A percentile compares a stretch with the other conserved stretches of the same genome.
These are phyloP conservation scores for Phoxinus dragarum DNA, from an alignment of 2,797 vertebrate genomes.

Conservation along the genomic window DNA sequence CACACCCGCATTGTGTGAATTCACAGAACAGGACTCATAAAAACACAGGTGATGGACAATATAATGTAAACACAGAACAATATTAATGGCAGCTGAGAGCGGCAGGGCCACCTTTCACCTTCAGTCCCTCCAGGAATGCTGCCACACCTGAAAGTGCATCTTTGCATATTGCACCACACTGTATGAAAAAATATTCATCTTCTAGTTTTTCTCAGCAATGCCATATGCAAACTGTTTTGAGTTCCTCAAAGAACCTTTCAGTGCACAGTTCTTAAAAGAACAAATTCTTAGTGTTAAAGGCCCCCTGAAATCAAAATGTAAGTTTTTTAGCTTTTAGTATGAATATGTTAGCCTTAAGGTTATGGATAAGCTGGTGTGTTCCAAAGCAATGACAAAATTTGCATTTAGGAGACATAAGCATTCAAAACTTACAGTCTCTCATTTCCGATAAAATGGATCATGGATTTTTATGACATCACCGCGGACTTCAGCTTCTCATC, in stretches of 20 bases:
- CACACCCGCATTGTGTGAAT: background rate
- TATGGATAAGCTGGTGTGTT: too few species aligned
- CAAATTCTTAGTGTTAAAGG: background rate
- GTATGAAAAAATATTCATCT: background rate
- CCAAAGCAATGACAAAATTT: too few species aligned
- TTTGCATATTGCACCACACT: background rate
- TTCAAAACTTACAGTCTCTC: too few species aligned
- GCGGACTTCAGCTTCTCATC: too few species aligned
- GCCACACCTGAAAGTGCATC: conserved; percentile 16
- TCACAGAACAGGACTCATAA: conserved; percentile 15
- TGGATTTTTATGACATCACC: too few species aligned
- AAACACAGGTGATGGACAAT: conserved; percentile 1
- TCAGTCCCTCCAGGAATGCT: conserved; percentile 25
- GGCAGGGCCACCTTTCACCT: conserved; percentile 23
- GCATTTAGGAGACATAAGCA: too few species aligned
- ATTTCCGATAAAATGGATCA: too few species aligned
- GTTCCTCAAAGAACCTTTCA: background rate
- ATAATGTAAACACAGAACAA: background rate
- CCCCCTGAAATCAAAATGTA: too few species aligned
- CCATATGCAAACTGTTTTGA: background rate
- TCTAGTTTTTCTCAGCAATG: background rate
- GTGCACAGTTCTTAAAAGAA: background rate
- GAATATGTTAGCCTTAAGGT: too few species aligned
- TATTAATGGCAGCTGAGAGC: background rate
- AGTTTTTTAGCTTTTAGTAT: too few species aligned